Evolutionary conservation across 2,113 vertebrate species (phyloP).

Genomic region (Eretmochelys imbricata): DNA sequence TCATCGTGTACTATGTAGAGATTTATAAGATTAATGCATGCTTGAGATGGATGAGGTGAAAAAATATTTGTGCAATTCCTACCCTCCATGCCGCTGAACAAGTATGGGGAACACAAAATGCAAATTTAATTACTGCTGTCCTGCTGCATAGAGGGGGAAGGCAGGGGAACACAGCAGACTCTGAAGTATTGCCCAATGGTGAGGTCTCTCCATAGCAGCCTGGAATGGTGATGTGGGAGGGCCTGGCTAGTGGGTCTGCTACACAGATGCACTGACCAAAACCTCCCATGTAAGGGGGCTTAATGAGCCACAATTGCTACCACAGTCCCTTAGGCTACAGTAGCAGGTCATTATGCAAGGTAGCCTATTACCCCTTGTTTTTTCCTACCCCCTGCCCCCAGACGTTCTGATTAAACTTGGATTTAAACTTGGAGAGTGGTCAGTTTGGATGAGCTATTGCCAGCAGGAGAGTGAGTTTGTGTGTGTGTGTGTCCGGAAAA

Average conservation of each 20-base stretch:
- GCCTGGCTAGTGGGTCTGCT: not conserved
- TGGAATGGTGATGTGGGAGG: not conserved
- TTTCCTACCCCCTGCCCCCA: too few relatives aligned
- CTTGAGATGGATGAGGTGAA: not conserved
- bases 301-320: not conserved
- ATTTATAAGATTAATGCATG: conserved; percentile 6
- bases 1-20: not conserved
- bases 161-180: not conserved
- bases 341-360: not conserved
- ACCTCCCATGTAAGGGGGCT: not conserved
- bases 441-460: too few relatives aligned
- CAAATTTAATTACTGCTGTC: not conserved
- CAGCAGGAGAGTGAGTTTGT: too few relatives aligned
- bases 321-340: not conserved
- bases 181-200: not conserved
- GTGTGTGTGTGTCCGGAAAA: too few relatives aligned
- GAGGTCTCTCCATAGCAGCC: not conserved
- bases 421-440: too few relatives aligned
- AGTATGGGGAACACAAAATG: not conserved
- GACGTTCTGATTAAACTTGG: too few relatives aligned
- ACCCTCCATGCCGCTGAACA: not conserved
- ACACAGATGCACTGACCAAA: not conserved
- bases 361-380: too few relatives aligned
- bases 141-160: not conserved
- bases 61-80: not conserved